Percentiles rank a stretch among this genome's conserved stretches.
Evolutionary conservation across 2,113 vertebrate species (phyloP).

Genomic region (Mobula birostris): DNA sequence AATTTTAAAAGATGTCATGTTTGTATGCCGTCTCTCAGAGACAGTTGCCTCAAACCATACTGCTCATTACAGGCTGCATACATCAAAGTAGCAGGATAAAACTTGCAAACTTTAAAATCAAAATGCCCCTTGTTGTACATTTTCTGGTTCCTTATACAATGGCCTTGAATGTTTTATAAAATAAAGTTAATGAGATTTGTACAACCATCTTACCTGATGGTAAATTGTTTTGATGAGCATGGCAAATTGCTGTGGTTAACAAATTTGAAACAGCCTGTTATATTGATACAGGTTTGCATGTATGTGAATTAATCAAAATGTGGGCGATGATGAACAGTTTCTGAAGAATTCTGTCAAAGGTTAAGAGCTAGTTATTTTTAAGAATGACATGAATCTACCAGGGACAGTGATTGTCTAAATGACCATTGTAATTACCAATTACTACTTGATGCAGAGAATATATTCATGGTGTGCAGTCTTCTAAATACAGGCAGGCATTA

Average conservation of each 20-base stretch:
- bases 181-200: slow-evolving; percentile 91
- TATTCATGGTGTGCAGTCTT: slow-evolving; percentile 99
- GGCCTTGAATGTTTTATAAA: slow-evolving; percentile 60
- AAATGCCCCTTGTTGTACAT: slow-evolving; percentile 59
- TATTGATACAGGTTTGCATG: slow-evolving; percentile 84
- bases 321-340: slow-evolving; percentile 99
- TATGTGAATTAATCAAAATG: slow-evolving; percentile 98
- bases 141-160: slow-evolving; percentile 68
- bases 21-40: slow-evolving; percentile 12
- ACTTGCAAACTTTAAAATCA: slow-evolving; percentile 37
- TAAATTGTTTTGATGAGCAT: slow-evolving; percentile 80
- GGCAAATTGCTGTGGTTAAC: slow-evolving; percentile 85
- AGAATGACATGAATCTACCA: slow-evolving; percentile 99
- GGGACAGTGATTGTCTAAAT: slow-evolving; percentile 99
- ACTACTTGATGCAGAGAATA: slow-evolving; percentile 99
- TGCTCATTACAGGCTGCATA: neutral
- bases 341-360: slow-evolving; percentile 99
- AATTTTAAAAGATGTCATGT: slow-evolving; percentile 29
- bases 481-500: slow-evolving; percentile 99
- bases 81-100: slow-evolving; percentile 9
- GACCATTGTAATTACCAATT: slow-evolving; percentile 99
- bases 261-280: slow-evolving; percentile 88
- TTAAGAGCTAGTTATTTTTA: slow-evolving; percentile 99
- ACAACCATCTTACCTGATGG: slow-evolving; percentile 82
- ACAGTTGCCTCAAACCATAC: neutral